Base-by-base conservation (phyloP, 2,113 vertebrate species). In the Platysteira castanea region DNA sequence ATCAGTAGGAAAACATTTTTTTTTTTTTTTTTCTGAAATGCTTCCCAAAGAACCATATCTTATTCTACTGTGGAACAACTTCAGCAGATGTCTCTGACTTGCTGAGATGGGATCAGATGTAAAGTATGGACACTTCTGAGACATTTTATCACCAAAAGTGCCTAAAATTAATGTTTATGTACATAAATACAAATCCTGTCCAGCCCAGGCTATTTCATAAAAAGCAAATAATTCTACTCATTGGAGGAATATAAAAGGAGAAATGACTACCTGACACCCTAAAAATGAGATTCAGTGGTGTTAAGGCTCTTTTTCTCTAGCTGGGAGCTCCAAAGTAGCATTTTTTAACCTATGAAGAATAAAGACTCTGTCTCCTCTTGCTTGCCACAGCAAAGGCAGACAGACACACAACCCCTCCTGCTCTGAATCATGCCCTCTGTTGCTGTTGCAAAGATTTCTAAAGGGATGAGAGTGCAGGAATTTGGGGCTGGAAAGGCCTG, bases 351-450 rank as follows among this genome's bases (percentile, higher is more conserved):
- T 11, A 1, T 23, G 16, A 81, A 74, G 60, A 42, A 61, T 28
- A 41, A 89, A 61, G 9, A 69, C 9, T 16, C 9, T 16, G 10
- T 35, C 54, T 68, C 44, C 27, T 37, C 11, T 20, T 44, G n/a
- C 28, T 69, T 68, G 31, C 10, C n/a, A 44, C 19, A 44, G 47
- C 52, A 57, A 59, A 93, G 16, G 53, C 15, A 75, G 49, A 41
- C 64, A 78, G 41, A 28, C 28, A 22, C 1, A 30, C 0, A 63
- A 49, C 10, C 2, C 6, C 26, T 46, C 22, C 28, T 63, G 12
- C 18, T 16, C 64, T 23, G 17, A 74, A 61, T 12, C 54, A 22
- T 5, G 22, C 21, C 33, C 35, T 24, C 0, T 9, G 7, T 1
- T 44, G 49, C 49, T 67, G 17, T 13, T 69, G 53, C 28, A 90